Evolutionary conservation across 2,797 vertebrate genomes (phyloP).

Genomic region (Poeciliopsis paucimaculata): DNA sequence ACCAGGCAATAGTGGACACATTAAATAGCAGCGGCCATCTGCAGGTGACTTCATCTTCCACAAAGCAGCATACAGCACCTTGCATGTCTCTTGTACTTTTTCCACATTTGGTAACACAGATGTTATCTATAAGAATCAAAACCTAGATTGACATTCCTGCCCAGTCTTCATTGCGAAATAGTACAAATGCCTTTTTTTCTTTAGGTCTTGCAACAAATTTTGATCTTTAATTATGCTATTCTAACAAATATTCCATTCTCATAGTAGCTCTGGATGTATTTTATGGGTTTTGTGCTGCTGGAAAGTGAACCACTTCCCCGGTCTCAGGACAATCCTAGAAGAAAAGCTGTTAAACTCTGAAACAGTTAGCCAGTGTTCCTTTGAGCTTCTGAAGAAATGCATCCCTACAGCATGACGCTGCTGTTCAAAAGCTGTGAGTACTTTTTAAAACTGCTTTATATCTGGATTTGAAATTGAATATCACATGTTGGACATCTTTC

Average conservation of each 20-base stretch:
- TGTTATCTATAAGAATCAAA: too few species aligned
- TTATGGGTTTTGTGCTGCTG: not conserved
- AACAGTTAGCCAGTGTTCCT: not conserved
- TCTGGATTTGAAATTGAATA: conserved; percentile 20
- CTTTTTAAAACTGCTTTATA: not conserved
- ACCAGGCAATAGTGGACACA: conserved; percentile 44
- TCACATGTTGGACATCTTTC: not conserved
- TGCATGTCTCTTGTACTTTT: not conserved
- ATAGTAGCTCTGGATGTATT: not conserved
- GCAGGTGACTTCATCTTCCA: conserved; percentile 67
- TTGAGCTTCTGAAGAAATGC: not conserved
- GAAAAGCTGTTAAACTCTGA: not conserved
- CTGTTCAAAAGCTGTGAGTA: not conserved
- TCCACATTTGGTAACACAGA: not conserved
- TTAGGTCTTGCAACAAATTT: not conserved
- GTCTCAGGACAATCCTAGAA: not conserved
- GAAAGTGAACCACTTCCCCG: not conserved
- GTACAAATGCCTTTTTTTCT: not conserved
- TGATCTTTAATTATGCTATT: not conserved
- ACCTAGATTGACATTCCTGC: not conserved
- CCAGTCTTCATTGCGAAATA: not conserved
- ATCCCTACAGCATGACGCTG: not conserved
- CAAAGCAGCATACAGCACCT: not conserved
- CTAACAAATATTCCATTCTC: not conserved
- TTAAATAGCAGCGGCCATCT: conserved; percentile 50